Conservation (phyloP, 2,888 invertebrate species). For the Drosophila algonquin region DNA sequence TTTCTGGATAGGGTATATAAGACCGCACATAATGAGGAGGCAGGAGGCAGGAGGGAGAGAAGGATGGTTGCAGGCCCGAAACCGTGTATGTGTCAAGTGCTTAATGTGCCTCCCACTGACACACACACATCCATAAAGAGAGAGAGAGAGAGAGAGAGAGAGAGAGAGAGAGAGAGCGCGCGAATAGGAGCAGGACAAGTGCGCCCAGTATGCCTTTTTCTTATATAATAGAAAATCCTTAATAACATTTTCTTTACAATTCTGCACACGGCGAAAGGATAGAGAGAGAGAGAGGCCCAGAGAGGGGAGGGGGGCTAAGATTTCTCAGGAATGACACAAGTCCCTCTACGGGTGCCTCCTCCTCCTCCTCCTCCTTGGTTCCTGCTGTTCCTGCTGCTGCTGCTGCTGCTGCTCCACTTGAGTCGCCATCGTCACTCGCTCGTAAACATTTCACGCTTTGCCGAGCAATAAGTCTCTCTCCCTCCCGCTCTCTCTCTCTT, state of each 20-base stretch:
- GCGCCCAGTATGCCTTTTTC: conserved; percentile 71
- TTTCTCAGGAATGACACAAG: conserved; percentile 53
- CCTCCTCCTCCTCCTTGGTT: background rate
- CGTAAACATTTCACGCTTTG: conserved; percentile 80
- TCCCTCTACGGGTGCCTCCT: conserved; percentile 54
- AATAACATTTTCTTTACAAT: conserved; percentile 81
- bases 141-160: background rate
- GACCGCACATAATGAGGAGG: background rate
- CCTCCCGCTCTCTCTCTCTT: conserved; percentile 5
- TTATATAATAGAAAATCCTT: conserved; percentile 81
- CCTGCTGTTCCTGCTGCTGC: conserved; percentile 10
- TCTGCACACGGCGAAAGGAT: conserved; percentile 39
- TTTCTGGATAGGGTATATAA: conserved; percentile 17
- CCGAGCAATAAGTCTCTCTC: conserved; percentile 71
- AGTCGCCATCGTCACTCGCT: conserved; percentile 75
- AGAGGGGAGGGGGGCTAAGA: conserved; percentile 40
- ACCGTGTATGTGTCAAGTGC: conserved; percentile 65
- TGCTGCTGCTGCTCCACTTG: conserved; percentile 21
- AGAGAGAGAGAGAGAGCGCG: background rate
- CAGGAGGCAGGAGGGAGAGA: background rate
- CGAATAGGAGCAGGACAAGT: conserved; percentile 10
- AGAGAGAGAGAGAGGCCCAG: conserved; percentile 13
- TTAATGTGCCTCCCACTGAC: conserved; percentile 60
- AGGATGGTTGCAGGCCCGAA: conserved; percentile 36
- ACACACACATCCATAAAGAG: background rate